Percentiles rank a stretch among this genome's conserved stretches.
These are phyloP conservation scores for Pelecanoides urinatrix DNA, from an alignment of 2,113 vertebrate genomes.

Conservation along the genomic window DNA sequence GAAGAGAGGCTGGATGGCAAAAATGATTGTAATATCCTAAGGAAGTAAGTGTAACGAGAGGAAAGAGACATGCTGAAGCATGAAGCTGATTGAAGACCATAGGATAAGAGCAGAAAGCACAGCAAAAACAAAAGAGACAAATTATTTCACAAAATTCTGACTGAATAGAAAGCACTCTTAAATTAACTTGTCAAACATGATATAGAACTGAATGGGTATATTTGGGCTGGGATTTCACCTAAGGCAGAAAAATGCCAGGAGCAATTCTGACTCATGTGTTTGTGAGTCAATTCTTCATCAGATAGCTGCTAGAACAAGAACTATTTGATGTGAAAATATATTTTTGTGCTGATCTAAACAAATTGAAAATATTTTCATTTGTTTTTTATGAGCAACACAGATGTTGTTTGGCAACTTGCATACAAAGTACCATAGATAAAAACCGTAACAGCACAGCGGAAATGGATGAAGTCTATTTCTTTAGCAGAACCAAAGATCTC, in stretches of 20 bases:
- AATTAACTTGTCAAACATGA: background rate
- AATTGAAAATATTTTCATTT: slow-evolving; percentile 39
- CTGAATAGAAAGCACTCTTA: background rate
- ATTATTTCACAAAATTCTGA: background rate
- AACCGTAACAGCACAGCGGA: slow-evolving; percentile 20
- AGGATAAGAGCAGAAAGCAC: background rate
- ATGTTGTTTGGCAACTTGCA: slow-evolving; percentile 51
- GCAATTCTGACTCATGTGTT: slow-evolving; percentile 4
- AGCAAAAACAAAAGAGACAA: background rate
- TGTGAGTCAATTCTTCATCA: slow-evolving; percentile 14
- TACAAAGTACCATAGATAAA: slow-evolving; percentile 53
- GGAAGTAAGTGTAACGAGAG: background rate
- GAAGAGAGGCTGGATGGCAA: too few relatives aligned
- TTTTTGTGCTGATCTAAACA: slow-evolving; percentile 53
- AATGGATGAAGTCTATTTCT: slow-evolving; percentile 8
- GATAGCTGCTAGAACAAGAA: slow-evolving; percentile 28
- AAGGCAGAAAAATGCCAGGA: background rate
- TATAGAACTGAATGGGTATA: background rate
- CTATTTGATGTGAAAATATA: background rate
- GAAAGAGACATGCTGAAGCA: background rate
- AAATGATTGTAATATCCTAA: background rate
- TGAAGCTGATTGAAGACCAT: background rate
- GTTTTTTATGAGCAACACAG: slow-evolving; percentile 51
- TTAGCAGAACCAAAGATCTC: slow-evolving; percentile 13
- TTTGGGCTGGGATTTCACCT: slow-evolving; percentile 9